Base-by-base conservation (phyloP, 2,888 invertebrate species). In the Parnassius glacialis region DNA sequence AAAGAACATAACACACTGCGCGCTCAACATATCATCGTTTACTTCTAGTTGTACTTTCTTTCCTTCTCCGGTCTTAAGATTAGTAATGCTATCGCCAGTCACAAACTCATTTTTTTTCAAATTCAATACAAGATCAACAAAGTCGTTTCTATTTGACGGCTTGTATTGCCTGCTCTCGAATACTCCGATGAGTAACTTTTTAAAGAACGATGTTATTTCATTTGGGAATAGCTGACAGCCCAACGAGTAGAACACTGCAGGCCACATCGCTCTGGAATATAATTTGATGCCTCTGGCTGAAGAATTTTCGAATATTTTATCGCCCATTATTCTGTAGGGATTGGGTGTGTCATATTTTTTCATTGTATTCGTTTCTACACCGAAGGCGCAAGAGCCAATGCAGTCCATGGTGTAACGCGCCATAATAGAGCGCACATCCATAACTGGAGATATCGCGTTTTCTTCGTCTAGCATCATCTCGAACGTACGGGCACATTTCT, bases 1-100 rank as follows among this genome's bases (percentile, higher is more conserved):
- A 34, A 85, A 87, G 53, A 94, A 92, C 0, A 90, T 68, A 9
- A 92, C 80, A 2, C 92, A 90, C 62, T 94, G 93, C 0, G 93
- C 87, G 0, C 90, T 83, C 5, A 94, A 67, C 47, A 93, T 72
- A 2, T 90, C 81, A 11, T 92, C 72, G 0, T 85, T 78, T 0
- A 93, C 71, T 2, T 79, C 72, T 0, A 87, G 44, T 0, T 65
- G 16, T 1, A 74, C 58, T 20, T 70, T 77, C 9, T 76, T 71
- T 0, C 66, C 66, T 1, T 63, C 70, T 0, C 70, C 74, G 2
- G 62, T 65, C 51, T 60, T 57, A 67, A 76, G 67, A 47, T 79
- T 81, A 0, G 53, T 72, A 20, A 85, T 66, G 55, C 77, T 76
- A 61, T 84, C 83, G 0, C 84, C 85, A 2, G 64, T 66, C 34